phyloP scores from a whole-genome alignment of 2,113 vertebrate species.

The Channa argus region DNA sequence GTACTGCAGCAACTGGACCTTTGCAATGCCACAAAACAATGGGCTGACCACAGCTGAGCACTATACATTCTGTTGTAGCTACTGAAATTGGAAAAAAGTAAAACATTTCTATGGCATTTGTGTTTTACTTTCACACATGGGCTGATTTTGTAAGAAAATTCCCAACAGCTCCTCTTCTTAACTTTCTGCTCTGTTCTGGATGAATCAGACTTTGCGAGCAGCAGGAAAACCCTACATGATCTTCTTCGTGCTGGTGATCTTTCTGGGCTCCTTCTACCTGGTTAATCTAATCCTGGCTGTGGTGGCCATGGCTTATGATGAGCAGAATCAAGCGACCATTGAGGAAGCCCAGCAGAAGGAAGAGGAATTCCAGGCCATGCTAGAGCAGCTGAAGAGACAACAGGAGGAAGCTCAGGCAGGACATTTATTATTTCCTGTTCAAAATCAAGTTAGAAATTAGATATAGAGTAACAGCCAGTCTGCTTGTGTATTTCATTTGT shows the following conservation, averaged over 20 bases:
- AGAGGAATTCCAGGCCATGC: slow-evolving; percentile 97
- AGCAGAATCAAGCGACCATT: slow-evolving; percentile 96
- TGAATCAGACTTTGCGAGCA: slow-evolving; percentile 90
- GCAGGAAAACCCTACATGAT: slow-evolving; percentile 99
- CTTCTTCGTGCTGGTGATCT: slow-evolving; percentile 98
- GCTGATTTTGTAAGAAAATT: no score
- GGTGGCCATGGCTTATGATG: slow-evolving; percentile 98
- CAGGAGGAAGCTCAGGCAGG: slow-evolving; percentile 96
- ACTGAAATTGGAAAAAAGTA: no score
- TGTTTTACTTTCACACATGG: no score
- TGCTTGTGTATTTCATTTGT: background rate
- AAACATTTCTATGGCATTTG: no score
- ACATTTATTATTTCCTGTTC: background rate
- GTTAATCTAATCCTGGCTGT: slow-evolving; percentile 98
- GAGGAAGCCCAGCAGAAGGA: slow-evolving; percentile 97
- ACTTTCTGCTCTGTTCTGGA: background rate
- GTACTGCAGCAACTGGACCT: background rate
- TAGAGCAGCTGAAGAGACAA: slow-evolving; percentile 96
- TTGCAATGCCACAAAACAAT: slow-evolving; percentile 24
- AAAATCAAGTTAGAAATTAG: background rate
- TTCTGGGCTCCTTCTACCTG: slow-evolving; percentile 97
- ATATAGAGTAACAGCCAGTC: background rate
- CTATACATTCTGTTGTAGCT: no score
- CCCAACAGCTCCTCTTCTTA: background rate
- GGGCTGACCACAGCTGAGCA: background rate